Evolutionary conservation across 2,113 vertebrate genomes (phyloP).

Genomic region (Heteronetta atricapilla): DNA sequence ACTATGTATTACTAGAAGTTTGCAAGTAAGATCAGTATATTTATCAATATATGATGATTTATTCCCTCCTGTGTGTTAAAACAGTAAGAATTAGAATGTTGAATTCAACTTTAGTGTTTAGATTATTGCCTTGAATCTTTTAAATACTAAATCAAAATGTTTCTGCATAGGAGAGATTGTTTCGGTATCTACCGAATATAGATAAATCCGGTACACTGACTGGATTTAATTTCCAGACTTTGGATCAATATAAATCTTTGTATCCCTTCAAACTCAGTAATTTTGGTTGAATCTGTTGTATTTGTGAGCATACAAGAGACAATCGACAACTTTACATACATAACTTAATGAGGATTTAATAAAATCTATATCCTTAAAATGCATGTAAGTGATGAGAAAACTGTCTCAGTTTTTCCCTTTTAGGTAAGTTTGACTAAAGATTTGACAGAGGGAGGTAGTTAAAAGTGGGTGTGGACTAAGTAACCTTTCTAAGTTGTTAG

Average conservation of each 20-base stretch:
- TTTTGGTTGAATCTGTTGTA: neutral
- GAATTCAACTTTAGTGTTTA: neutral
- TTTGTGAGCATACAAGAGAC: neutral
- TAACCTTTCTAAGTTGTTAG: neutral
- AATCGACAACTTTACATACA: neutral
- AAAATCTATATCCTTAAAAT: neutral
- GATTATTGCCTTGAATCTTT: neutral
- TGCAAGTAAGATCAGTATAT: neutral
- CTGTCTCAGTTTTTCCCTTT: neutral
- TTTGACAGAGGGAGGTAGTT: neutral
- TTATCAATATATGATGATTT: neutral
- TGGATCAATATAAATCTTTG: neutral
- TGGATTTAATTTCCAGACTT: neutral
- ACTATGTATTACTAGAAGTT: neutral
- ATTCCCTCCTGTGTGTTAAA: neutral
- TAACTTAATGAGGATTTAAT: neutral
- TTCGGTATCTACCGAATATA: neutral
- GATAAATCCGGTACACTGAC: neutral
- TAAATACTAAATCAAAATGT: neutral
- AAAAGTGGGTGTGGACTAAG: neutral
- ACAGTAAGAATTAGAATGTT: neutral
- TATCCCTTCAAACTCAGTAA: neutral
- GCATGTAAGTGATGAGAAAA: neutral
- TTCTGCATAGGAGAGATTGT: neutral
- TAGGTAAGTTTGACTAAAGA: neutral